These are phyloP conservation scores for Anser brachyrhynchus DNA, from an alignment of 2,113 vertebrate species.

Conservation along the genomic window DNA sequence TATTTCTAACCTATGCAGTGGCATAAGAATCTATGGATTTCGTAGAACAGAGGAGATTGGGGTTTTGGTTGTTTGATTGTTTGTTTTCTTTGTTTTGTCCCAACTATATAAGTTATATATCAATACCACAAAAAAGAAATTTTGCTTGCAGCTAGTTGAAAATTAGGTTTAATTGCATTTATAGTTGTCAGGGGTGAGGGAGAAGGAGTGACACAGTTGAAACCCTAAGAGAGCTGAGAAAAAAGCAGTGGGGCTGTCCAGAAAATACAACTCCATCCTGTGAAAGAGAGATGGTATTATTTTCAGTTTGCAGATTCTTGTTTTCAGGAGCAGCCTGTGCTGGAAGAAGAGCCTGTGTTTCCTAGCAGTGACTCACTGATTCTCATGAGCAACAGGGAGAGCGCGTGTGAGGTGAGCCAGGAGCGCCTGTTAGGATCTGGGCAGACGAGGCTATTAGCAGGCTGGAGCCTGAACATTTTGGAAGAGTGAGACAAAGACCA, in stretches of 20 bases:
- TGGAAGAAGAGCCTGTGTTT: slow-evolving; percentile 32
- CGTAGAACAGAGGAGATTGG: not conserved
- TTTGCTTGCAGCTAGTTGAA: not conserved
- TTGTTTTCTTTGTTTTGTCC: not conserved
- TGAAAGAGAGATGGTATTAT: not conserved
- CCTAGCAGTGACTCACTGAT: slow-evolving; percentile 2
- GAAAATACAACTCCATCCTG: not conserved
- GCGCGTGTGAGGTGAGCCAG: not conserved
- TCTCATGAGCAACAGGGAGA: not conserved
- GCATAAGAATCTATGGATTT: not conserved
- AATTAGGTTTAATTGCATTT: not conserved
- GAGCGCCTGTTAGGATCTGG: not conserved
- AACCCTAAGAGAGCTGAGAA: not conserved
- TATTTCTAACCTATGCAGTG: not conserved
- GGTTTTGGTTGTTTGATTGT: not conserved
- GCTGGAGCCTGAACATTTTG: not conserved
- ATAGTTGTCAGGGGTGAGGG: not conserved
- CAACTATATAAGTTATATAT: not conserved
- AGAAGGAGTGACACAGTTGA: not conserved
- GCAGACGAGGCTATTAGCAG: not conserved
- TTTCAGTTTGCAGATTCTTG: slow-evolving; percentile 16
- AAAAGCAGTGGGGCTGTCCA: accelerated
- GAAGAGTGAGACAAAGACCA: not conserved
- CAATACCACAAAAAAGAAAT: not conserved
- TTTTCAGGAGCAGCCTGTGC: slow-evolving; percentile 36